phyloP scores from a whole-genome alignment of 1,140 invertebrate species.

The Batillaria attramentaria region DNA sequence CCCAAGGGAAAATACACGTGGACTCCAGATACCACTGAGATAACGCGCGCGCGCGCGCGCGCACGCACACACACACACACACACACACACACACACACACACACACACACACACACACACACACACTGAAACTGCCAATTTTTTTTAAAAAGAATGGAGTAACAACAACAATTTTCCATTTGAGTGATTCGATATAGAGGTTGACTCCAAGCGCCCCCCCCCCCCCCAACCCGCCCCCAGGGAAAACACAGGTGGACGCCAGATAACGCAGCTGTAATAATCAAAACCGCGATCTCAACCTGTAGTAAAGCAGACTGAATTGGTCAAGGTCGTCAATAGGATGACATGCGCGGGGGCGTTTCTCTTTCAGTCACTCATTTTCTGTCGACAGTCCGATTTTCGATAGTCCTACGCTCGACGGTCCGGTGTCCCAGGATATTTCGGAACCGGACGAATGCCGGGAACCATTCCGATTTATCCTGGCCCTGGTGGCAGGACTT shows the following conservation, averaged over 20 bases:
- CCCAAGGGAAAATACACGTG: not conserved
- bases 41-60: not conserved
- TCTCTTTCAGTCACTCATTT: no score
- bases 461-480: no score
- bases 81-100: slow-evolving; percentile 8
- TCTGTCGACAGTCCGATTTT: no score
- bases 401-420: no score
- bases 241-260: not conserved
- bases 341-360: no score
- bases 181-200: not conserved
- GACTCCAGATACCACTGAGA: not conserved
- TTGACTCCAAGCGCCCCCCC: no score
- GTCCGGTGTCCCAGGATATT: no score
- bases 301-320: no score
- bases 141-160: not conserved
- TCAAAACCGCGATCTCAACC: not conserved
- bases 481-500: no score
- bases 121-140: not conserved
- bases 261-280: not conserved
- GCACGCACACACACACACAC: slow-evolving; percentile 10
- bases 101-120: not conserved
- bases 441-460: no score
- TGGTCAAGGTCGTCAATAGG: no score
- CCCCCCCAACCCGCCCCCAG: no score
- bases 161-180: not conserved